phyloP scores from a whole-genome alignment of 2,113 vertebrate species.

The Cyanoliseus patagonus region DNA sequence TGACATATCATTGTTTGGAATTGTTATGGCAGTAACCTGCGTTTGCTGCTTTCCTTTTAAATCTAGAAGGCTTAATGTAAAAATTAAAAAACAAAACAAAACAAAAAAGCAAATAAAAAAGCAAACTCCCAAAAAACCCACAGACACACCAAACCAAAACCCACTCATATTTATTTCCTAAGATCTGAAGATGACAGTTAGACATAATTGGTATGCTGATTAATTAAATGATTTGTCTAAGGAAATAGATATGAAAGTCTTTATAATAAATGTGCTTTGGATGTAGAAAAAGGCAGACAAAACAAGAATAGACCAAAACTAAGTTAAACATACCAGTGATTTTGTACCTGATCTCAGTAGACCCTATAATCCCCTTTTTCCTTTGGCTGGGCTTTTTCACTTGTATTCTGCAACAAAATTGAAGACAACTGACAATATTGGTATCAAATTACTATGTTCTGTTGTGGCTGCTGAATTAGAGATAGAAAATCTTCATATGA shows the following conservation, averaged over 20 bases:
- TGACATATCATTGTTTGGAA: neutral
- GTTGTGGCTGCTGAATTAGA: neutral
- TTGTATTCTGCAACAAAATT: neutral
- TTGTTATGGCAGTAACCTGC: neutral
- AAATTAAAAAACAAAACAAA: neutral
- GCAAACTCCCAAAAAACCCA: neutral
- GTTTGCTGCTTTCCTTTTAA: neutral
- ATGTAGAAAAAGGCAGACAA: neutral
- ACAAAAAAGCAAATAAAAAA: neutral
- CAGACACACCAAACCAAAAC: neutral
- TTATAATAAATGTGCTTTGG: neutral
- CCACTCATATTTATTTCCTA: neutral
- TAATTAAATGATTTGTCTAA: conserved; percentile 18
- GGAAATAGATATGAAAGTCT: neutral
- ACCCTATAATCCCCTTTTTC: neutral
- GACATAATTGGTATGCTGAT: neutral
- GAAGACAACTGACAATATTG: neutral
- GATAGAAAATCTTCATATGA: neutral
- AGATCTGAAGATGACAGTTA: neutral
- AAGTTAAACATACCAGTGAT: neutral
- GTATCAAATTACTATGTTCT: neutral
- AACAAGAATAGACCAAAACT: neutral
- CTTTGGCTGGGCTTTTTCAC: neutral
- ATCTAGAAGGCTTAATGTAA: neutral
- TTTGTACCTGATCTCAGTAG: neutral